Base-by-base conservation (phyloP, 2,797 vertebrate genomes). In the Schizopygopsis pylzovi region DNA sequence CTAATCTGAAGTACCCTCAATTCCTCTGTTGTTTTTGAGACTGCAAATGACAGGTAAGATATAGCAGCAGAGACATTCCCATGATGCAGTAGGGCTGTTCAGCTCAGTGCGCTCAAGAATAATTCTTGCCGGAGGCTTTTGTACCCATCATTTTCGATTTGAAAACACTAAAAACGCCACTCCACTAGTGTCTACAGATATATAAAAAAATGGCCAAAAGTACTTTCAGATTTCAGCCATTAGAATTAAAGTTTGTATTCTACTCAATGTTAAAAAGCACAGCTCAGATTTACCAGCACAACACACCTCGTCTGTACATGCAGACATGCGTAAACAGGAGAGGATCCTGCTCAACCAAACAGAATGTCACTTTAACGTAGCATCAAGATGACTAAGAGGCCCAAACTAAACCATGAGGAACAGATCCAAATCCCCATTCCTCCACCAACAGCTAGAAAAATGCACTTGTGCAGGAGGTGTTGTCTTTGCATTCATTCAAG, bases 61-160 rank as follows among this genome's bases (percentile, higher is more conserved):
- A 39, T 56, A 49, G 33, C 75, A 56, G 75, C 7, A 78, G 6
- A n/a, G 52, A 43, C 12, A 16, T 59, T 61, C 54, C 76, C 13
- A 43, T 61, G 54, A 78, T 78, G 54, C 54, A 78, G 37, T 43
- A 18, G 39, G 54, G 12, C 37, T 78, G 37, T 59, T 22, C 12
- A n/a, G 33, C 72, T 75, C 13, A 75, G 45, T 28, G 13, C 8
- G 15, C 25, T 52, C n/a, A 18, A 33, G 72, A 28, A 33, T 45
- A 28, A 33, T 65, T 65, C 13, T 65, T 65, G 63, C 63, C 63
- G 15, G 63, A 65, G 45, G 45, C 72, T 75, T 75, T 59, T 78
- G 76, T 59, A 59, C 54, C 54, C 37, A 59, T 78, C 22, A n/a
- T 9, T 79, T 2, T 79, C 4, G 18, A 13, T 43, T 18, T 18